Base-by-base conservation (phyloP, 1,140 invertebrate genomes). In the Drosophila subpulchrella region DNA sequence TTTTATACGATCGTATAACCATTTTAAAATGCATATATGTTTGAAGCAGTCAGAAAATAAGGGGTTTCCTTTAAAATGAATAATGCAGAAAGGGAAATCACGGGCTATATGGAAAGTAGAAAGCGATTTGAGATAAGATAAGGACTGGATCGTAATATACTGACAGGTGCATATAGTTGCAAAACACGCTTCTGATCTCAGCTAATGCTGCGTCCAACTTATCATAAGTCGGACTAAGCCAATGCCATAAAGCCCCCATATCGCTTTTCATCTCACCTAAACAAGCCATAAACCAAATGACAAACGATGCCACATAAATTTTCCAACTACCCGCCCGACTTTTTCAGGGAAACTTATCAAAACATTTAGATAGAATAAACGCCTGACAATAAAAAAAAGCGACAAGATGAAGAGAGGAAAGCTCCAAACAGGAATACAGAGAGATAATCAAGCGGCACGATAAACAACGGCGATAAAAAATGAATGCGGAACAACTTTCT, bases 401-500 rank as follows among this genome's bases (percentile, higher is more conserved):
- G 61, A 75, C 71, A 63, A 85, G 73, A 70, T 50, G 81, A 72
- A 50, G 68, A 71, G 66, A 72, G 75, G 72, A 88, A 83, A 86
- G 84, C 62, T 63, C 47, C 60, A 11, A n/a, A 57, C 38, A 51
- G 42, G 34, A 63, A 46, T 17, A 38, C 51, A 50, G 50, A 17
- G 60, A 76, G 75, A 86, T 88, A 88, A 86, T 86, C 83, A 86
- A 75, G 72, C 71, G 58, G 76, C 79, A 70, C 79, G 71, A 74
- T 78, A 82, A 78, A 88, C 83, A 83, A 86, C 75, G 75, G 72
- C 62, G 80, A 88, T 89, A 88, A 89, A 88, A 88, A 88, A 89
- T 88, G 72, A 89, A 88, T 83, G 84, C 83, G 83, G 84, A 88
- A 88, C 84, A 88, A 89, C 84, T 89, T 88, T 89, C 84, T 84